These are phyloP conservation scores for Callinectes sapidus DNA, from an alignment of 2,888 invertebrate genomes.

Conservation along the genomic window DNA sequence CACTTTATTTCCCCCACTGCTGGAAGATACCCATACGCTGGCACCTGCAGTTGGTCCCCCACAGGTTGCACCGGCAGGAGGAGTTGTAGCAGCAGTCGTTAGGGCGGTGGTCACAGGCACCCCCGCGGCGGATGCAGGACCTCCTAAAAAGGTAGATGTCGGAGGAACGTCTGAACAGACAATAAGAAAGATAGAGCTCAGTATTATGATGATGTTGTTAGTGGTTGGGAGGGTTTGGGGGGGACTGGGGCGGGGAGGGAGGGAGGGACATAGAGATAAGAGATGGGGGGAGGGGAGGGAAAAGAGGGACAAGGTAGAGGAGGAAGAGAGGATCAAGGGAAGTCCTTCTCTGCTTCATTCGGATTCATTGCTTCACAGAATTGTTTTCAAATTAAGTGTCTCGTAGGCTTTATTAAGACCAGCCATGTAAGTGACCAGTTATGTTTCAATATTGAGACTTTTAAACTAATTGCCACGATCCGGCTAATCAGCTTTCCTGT, in stretches of 20 bases:
- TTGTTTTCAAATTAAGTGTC: neutral
- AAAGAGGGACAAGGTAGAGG: neutral
- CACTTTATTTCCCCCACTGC: constrained; percentile 71
- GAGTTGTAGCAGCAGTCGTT: constrained; percentile 91
- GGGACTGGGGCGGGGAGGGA: neutral
- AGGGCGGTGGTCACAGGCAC: constrained; percentile 89
- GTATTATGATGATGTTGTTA: constrained; percentile 54
- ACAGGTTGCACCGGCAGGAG: constrained; percentile 90
- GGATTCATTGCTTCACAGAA: neutral
- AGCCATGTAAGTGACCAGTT: neutral
- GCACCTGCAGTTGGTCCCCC: constrained; percentile 92
- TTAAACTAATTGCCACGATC: neutral
- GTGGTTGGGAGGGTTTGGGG: constrained; percentile 4
- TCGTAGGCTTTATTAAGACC: neutral
- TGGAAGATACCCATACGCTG: constrained; percentile 89
- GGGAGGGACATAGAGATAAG: neutral
- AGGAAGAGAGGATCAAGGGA: neutral
- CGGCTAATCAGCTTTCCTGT: neutral
- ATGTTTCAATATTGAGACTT: neutral
- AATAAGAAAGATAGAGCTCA: constrained; percentile 60
- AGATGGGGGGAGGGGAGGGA: neutral
- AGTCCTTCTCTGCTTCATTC: neutral
- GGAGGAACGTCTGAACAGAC: constrained; percentile 69
- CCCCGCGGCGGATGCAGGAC: constrained; percentile 85
- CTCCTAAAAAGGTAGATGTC: constrained; percentile 70